Conservation (phyloP, 2,888 invertebrate genomes). For the Drosophila anceps region DNA sequence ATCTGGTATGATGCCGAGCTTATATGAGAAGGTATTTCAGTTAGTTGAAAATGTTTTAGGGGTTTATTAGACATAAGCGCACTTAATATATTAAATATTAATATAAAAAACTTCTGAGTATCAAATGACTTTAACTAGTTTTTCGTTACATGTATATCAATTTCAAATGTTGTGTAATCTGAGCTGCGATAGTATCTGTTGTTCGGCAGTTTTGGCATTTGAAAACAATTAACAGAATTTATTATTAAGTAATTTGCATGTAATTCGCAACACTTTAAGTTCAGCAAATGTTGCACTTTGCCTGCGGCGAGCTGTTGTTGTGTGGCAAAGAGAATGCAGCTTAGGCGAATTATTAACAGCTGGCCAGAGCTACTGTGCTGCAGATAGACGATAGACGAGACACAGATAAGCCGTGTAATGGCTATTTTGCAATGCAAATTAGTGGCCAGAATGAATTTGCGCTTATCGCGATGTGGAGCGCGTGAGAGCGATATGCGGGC, state of each 20-base stretch:
- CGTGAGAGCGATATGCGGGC: conserved; percentile 30
- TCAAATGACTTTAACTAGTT: not conserved
- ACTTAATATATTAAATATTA: not conserved
- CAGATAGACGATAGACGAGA: no score
- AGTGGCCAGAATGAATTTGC: conserved; percentile 38
- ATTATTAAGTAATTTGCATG: conserved; percentile 65
- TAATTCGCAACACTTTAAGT: conserved; percentile 43
- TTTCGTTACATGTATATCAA: not conserved
- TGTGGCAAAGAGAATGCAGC: conserved; percentile 12
- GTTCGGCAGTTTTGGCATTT: conserved; percentile 19
- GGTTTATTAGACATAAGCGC: not conserved
- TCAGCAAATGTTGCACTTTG: conserved; percentile 41
- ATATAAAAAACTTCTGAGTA: not conserved
- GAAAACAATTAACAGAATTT: conserved; percentile 56
- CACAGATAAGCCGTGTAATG: conserved; percentile 63
- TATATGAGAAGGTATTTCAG: not conserved
- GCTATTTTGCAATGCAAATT: conserved; percentile 71
- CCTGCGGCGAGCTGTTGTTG: conserved; percentile 38
- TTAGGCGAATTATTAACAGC: conserved; percentile 22
- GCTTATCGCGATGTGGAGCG: conserved; percentile 41
- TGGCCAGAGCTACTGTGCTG: conserved; percentile 58
- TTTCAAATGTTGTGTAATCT: not conserved
- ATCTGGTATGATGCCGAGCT: not conserved
- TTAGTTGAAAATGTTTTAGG: not conserved
- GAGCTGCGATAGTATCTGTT: conserved; percentile 7